Base-by-base conservation (phyloP, 92 coral and sea anemone species). In the Umimayanthus kanabou region DNA sequence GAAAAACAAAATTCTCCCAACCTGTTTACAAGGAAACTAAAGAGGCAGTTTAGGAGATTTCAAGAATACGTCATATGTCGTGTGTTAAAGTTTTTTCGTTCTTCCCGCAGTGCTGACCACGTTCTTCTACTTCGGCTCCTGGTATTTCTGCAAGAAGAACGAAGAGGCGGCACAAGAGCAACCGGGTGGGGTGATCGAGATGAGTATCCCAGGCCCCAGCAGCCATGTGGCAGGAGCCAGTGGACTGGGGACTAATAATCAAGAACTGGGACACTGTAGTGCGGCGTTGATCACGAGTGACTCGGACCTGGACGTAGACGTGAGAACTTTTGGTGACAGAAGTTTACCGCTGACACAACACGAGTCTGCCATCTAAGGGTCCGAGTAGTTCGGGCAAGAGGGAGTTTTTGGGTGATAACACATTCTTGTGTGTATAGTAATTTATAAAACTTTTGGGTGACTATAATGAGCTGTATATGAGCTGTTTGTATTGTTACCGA, bases 111-210 rank as follows among this genome's bases (percentile, higher is more conserved):
- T 94, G 13, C 88, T 97, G 39, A 93, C 99, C 39, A 93, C 99
- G 30, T 90, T 94, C 28, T 89, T 97, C 50, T 97, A 97, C 85
- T 97, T 97, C 86, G 90, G 94, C 39, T 97, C 99, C 42, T 97
- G 98, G 98, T 95, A 92, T 82, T 88, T 91, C 91, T 96, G 98
- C 90, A 97, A 95, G 93, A 81, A 93, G 66, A 92, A 90, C 85
- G 94, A 92, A 87, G 85, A 47, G 26, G 79, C 85, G 28, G 92
- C 88, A 11, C 53, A 26, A n/a, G 87, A 83, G 6, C 87, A 47
- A 4, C 78, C 87, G 22, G 87, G 87, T 20, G 78, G 87, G 6
- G 78, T 83, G 77, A 83, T 83, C 58, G 87, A 83, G 61, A 83
- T 83, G 87, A 29, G 67, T 25, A 47, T 70, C 2, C 87, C 87